phyloP scores from a whole-genome alignment of 2,797 vertebrate species.

The Synanceia verrucosa region DNA sequence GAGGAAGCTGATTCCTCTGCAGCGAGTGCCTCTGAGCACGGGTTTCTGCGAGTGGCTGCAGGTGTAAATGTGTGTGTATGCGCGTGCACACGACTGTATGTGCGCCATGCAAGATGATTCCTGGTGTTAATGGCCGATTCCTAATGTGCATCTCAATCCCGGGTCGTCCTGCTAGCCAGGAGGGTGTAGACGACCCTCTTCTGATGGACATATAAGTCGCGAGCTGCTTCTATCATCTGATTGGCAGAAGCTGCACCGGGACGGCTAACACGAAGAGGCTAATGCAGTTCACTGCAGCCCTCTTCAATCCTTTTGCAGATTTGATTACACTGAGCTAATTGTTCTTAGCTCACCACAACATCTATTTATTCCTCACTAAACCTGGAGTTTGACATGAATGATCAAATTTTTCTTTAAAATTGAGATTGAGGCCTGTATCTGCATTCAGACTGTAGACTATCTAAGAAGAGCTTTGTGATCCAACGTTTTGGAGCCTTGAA shows the following conservation, averaged over 20 bases:
- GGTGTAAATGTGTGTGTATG: slow-evolving; percentile 14
- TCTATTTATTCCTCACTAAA: neutral
- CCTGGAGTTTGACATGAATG: neutral
- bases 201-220: slow-evolving; percentile 39
- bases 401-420: too few relatives aligned
- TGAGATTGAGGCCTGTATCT: too few relatives aligned
- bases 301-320: neutral
- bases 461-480: too few relatives aligned
- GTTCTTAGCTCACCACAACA: neutral
- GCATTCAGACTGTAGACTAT: too few relatives aligned
- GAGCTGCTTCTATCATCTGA: slow-evolving; percentile 7
- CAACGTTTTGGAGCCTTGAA: too few relatives aligned
- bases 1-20: slow-evolving; percentile 60
- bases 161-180: neutral
- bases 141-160: slow-evolving; percentile 8
- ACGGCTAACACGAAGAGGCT: neutral
- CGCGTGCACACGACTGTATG: neutral
- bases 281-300: neutral
- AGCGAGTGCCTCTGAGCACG: neutral
- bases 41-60: neutral
- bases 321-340: neutral
- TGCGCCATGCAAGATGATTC: slow-evolving; percentile 41
- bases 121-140: slow-evolving; percentile 23
- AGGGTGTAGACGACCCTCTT: slow-evolving; percentile 11
- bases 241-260: neutral